Evolutionary conservation across 2,797 vertebrate genomes (phyloP).

Genomic region (Columba guinea): DNA sequence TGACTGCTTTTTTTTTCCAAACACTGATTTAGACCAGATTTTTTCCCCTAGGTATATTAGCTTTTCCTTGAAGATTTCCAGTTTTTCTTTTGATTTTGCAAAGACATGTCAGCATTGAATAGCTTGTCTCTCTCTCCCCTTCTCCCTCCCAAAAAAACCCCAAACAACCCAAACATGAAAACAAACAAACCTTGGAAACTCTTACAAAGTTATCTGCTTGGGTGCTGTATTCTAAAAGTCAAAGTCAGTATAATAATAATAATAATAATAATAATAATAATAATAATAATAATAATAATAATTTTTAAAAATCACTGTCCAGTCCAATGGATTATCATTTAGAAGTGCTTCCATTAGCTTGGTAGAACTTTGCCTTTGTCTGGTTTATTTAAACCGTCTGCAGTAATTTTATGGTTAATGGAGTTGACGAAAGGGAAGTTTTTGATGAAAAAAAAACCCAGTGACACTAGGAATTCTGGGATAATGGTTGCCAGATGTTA

Average conservation of each 20-base stretch:
- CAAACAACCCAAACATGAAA: accelerated
- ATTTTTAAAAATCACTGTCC: not conserved
- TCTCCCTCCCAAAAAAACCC: accelerated
- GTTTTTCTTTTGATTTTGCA: not conserved
- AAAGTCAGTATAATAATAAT: not conserved
- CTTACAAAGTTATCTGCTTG: not conserved
- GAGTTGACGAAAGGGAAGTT: not conserved
- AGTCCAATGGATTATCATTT: not conserved
- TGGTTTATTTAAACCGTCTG: not conserved
- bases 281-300: not conserved
- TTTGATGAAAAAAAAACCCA: not conserved
- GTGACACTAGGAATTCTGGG: not conserved
- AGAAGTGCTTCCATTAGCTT: not conserved
- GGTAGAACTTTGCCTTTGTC: not conserved
- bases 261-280: not conserved
- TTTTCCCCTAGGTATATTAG: not conserved
- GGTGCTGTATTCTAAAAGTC: not conserved
- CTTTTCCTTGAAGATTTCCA: not conserved
- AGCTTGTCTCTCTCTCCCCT: not conserved
- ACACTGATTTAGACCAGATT: not conserved
- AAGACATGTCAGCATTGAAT: not conserved
- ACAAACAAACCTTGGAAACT: not conserved
- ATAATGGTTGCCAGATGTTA: not conserved
- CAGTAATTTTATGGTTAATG: not conserved
- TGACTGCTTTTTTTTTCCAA: not conserved